These are phyloP conservation scores for Sebastes kiyomatsui DNA, from an alignment of 2,797 vertebrate species.

Conservation along the genomic window DNA sequence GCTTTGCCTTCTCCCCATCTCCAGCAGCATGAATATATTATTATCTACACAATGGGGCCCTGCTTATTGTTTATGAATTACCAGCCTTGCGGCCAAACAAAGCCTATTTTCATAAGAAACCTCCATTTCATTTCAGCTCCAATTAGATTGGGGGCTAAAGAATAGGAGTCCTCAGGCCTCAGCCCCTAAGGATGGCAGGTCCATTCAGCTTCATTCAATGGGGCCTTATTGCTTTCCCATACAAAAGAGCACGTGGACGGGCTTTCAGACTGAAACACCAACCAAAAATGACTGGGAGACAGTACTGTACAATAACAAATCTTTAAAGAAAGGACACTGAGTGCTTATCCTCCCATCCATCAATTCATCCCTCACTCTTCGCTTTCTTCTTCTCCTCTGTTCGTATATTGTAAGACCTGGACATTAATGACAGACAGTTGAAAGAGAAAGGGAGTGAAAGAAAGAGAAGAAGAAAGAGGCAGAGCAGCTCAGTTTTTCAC, in stretches of 20 bases:
- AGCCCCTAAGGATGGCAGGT: slow-evolving; percentile 94
- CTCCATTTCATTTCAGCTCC: slow-evolving; percentile 99
- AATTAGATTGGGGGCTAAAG: slow-evolving; percentile 99
- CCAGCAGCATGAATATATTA: slow-evolving; percentile 98
- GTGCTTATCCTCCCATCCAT: slow-evolving; percentile 89
- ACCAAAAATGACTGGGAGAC: slow-evolving; percentile 96
- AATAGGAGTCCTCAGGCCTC: slow-evolving; percentile 93
- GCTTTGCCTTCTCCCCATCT: slow-evolving; percentile 85
- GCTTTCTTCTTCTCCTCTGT: slow-evolving; percentile 78
- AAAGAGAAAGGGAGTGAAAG: slow-evolving; percentile 80
- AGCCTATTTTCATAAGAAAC: slow-evolving; percentile 99
- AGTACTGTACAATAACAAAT: slow-evolving; percentile 94
- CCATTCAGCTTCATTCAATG: slow-evolving; percentile 97
- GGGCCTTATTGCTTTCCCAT: slow-evolving; percentile 98
- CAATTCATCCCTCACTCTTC: slow-evolving; percentile 93
- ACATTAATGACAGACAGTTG: slow-evolving; percentile 95
- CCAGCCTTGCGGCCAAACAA: slow-evolving; percentile 97
- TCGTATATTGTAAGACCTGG: slow-evolving; percentile 88
- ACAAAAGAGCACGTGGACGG: slow-evolving; percentile 94
- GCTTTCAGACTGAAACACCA: slow-evolving; percentile 98
- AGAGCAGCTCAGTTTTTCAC: slow-evolving; percentile 93
- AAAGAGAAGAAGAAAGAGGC: slow-evolving; percentile 83
- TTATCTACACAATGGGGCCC: slow-evolving; percentile 96
- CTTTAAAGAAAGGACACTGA: slow-evolving; percentile 91
- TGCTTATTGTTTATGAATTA: slow-evolving; percentile 99